phyloP scores from a whole-genome alignment of 2,888 invertebrate genomes.

The Mythimna impura region DNA sequence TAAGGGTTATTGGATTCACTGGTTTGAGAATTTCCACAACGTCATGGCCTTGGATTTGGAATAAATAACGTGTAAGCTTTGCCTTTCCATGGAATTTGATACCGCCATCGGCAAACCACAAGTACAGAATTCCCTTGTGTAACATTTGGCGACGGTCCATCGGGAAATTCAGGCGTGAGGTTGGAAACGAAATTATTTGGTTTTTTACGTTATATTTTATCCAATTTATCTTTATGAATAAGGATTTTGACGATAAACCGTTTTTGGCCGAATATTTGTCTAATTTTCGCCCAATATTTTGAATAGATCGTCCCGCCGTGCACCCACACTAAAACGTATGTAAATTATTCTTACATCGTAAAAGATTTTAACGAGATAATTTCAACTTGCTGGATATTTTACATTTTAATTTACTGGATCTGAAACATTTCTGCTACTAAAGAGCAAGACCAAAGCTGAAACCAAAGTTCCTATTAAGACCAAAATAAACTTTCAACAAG shows the following conservation, averaged over 20 bases:
- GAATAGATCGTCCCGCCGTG: background rate
- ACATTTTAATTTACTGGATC: background rate
- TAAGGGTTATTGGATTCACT: slow-evolving; percentile 33
- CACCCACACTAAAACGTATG: background rate
- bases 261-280: background rate
- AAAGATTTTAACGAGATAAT: background rate
- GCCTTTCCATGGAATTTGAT: slow-evolving; percentile 36
- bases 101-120: slow-evolving; percentile 16
- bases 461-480: background rate
- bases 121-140: slow-evolving; percentile 8
- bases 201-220: background rate
- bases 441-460: background rate
- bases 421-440: background rate
- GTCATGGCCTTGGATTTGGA: slow-evolving; percentile 2
- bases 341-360: background rate
- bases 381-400: background rate
- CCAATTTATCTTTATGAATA: background rate
- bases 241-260: background rate
- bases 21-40: slow-evolving; percentile 23
- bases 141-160: slow-evolving; percentile 22
- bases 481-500: background rate
- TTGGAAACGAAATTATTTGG: background rate
- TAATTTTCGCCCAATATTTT: background rate
- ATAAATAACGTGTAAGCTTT: slow-evolving; percentile 42
- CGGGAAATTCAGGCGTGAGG: slow-evolving; percentile 23